Evolutionary conservation across 2,113 vertebrate species (phyloP).

Genomic region (Vidua chalybeata): DNA sequence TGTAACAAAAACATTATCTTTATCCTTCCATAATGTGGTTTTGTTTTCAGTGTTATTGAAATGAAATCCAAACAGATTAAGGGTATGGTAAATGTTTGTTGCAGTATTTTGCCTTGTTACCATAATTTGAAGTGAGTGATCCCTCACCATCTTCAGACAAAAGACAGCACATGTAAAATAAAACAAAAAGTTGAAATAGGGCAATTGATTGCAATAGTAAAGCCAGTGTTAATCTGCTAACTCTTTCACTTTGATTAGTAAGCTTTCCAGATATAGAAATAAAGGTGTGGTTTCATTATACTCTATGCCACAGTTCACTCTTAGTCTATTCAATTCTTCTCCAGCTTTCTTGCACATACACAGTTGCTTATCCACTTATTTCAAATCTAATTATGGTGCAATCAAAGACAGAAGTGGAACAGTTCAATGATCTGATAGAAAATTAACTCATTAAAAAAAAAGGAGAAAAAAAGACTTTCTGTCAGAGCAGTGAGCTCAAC

Average conservation of each 20-base stretch:
- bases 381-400: background rate
- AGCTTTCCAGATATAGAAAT: background rate
- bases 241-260: background rate
- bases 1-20: background rate
- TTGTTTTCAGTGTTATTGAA: background rate
- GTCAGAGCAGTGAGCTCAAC: background rate
- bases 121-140: background rate
- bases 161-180: background rate
- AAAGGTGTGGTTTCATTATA: background rate
- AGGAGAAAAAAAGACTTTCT: background rate
- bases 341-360: background rate
- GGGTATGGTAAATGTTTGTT: background rate
- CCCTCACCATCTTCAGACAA: background rate
- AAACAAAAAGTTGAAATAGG: background rate
- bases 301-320: background rate
- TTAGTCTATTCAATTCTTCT: background rate
- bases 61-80: background rate
- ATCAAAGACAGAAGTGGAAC: slow-evolving; percentile 8
- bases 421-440: slow-evolving; percentile 1
- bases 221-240: background rate
- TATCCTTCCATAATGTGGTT: background rate
- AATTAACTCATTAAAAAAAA: background rate
- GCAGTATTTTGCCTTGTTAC: background rate
- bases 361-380: background rate
- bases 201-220: background rate